Conservation (phyloP, 1,140 invertebrate genomes). For the Diploscapter pachys region DNA sequence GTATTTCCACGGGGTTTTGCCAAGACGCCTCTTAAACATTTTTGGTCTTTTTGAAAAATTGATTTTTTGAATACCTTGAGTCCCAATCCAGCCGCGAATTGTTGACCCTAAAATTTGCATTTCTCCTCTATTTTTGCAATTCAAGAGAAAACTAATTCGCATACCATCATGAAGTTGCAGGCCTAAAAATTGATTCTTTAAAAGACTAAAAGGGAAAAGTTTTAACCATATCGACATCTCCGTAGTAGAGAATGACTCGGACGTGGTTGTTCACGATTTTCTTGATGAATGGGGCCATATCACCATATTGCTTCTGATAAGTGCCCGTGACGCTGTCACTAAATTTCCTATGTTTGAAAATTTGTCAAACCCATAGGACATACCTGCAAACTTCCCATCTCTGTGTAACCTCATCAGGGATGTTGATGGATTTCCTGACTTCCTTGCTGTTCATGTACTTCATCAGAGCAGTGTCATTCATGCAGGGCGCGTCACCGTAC, state of each 20-base stretch:
- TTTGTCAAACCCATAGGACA: too few species aligned
- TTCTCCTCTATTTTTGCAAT: too few species aligned
- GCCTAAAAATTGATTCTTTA: slow-evolving; percentile 58
- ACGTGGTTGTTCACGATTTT: slow-evolving; percentile 58
- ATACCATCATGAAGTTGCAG: slow-evolving; percentile 63
- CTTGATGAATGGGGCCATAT: slow-evolving; percentile 55
- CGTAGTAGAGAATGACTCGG: slow-evolving; percentile 65
- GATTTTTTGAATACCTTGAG: slow-evolving; percentile 27
- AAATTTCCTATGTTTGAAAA: slow-evolving; percentile 2
- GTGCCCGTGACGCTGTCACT: slow-evolving; percentile 53
- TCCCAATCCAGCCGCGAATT: slow-evolving; percentile 49
- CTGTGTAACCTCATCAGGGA: slow-evolving; percentile 35
- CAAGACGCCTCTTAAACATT: slow-evolving; percentile 36
- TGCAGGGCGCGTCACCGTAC: slow-evolving; percentile 48
- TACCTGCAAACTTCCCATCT: too few species aligned
- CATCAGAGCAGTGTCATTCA: slow-evolving; percentile 55
- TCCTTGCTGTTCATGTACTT: slow-evolving; percentile 53
- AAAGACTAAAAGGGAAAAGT: not conserved
- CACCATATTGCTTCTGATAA: slow-evolving; percentile 55
- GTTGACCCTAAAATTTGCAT: slow-evolving; percentile 32
- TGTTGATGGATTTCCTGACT: slow-evolving; percentile 55
- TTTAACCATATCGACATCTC: slow-evolving; percentile 62
- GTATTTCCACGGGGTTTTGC: slow-evolving; percentile 58
- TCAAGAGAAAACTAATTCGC: too few species aligned
- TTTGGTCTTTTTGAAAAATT: not conserved